Evolutionary conservation across 2,888 invertebrate genomes (phyloP).

Genomic region (Neoscelio sp.): DNA sequence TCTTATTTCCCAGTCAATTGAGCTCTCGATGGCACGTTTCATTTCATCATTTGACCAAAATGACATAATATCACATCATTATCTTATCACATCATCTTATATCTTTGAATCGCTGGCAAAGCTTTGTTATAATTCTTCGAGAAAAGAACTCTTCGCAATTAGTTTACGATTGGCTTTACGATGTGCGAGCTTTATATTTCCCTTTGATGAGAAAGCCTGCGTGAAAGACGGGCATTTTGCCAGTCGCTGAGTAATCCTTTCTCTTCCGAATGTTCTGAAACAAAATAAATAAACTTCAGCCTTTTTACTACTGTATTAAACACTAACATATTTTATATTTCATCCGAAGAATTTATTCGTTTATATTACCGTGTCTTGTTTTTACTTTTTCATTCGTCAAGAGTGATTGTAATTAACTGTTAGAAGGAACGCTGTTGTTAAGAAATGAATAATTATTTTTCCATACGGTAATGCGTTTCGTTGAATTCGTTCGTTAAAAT

Average conservation of each 20-base stretch:
- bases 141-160: conserved; percentile 48
- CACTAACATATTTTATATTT: conserved; percentile 1
- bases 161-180: conserved; percentile 67
- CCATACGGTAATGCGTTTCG: no score
- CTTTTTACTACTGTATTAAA: conserved; percentile 36
- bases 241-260: conserved; percentile 78
- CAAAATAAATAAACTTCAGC: conserved; percentile 20
- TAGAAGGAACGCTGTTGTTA: no score
- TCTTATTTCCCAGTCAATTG: no score
- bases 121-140: conserved; percentile 39
- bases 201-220: conserved; percentile 69
- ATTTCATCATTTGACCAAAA: no score
- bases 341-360: conserved; percentile 20
- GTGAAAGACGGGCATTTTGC: conserved; percentile 74
- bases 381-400: no score
- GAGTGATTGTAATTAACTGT: no score
- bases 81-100: no score
- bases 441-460: no score
- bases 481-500: no score
- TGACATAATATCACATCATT: no score
- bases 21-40: no score
- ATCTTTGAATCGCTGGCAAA: conserved; percentile 1
- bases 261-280: conserved; percentile 63
- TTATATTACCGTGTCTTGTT: no score
- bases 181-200: conserved; percentile 59